phyloP scores from a whole-genome alignment of 2,113 vertebrate genomes.

The Apus apus region DNA sequence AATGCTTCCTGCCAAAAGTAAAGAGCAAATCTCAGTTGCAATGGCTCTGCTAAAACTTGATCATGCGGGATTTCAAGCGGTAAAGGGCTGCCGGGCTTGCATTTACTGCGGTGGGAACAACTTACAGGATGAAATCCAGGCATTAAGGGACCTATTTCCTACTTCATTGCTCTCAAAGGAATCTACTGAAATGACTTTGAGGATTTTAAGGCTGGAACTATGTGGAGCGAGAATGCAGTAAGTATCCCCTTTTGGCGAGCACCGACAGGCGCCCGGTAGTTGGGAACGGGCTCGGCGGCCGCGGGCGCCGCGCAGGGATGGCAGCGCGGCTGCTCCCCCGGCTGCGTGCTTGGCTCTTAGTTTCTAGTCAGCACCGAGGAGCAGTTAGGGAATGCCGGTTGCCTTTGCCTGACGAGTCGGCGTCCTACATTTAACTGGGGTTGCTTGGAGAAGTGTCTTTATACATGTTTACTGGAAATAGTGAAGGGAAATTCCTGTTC shows the following conservation, averaged over 20 bases:
- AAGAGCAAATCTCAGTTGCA: neutral
- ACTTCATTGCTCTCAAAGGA: slow-evolving; percentile 35
- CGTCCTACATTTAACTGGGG: neutral
- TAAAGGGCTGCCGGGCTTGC: neutral
- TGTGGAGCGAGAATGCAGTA: slow-evolving; percentile 94
- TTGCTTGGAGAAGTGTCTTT: neutral
- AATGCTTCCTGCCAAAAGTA: neutral
- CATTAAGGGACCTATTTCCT: slow-evolving; percentile 32
- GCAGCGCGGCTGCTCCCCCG: neutral
- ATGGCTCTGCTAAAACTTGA: slow-evolving; percentile 60
- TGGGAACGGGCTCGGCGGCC: neutral
- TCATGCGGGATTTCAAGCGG: neutral
- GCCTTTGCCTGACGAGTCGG: neutral
- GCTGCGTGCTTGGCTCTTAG: neutral
- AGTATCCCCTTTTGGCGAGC: slow-evolving; percentile 73
- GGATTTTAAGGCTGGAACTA: slow-evolving; percentile 76
- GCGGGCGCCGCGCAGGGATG: neutral
- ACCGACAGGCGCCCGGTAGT: fast-evolving
- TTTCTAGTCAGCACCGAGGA: neutral
- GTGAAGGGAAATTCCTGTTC: neutral
- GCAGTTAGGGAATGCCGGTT: fast-evolving
- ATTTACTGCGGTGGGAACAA: slow-evolving; percentile 45
- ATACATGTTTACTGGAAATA: neutral
- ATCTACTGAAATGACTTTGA: slow-evolving; percentile 69
- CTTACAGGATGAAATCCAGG: slow-evolving; percentile 46